These are phyloP conservation scores for Sinocyclocheilus anophthalmus DNA, from an alignment of 2,113 vertebrate species.

Conservation along the genomic window DNA sequence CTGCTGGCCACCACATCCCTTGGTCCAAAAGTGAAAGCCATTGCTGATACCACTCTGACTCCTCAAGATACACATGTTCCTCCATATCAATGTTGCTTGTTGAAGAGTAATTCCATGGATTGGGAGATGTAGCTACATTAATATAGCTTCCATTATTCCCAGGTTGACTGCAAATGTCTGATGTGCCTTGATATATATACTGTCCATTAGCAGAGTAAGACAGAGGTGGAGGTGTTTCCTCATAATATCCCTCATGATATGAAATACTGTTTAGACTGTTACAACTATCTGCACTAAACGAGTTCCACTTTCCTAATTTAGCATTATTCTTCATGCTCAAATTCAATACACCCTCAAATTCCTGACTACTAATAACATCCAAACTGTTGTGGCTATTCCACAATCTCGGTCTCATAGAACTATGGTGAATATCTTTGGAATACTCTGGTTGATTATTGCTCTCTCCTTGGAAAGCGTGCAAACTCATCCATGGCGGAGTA, in stretches of 20 bases:
- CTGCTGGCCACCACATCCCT: constrained; percentile 93
- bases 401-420: constrained; percentile 58
- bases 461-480: constrained; percentile 54
- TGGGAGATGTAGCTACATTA: constrained; percentile 60
- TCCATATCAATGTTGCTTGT: constrained; percentile 72
- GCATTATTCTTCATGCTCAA: constrained; percentile 67
- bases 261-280: constrained; percentile 77
- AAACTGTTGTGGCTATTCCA: constrained; percentile 71
- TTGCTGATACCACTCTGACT: constrained; percentile 86
- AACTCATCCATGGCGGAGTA: constrained; percentile 52
- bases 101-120: constrained; percentile 77
- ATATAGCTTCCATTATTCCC: constrained; percentile 68
- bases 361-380: constrained; percentile 39
- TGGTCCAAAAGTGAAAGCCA: constrained; percentile 89
- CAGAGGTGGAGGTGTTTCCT: constrained; percentile 78
- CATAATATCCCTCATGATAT: constrained; percentile 82
- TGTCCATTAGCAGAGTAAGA: constrained; percentile 74
- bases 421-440: constrained; percentile 28
- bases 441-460: constrained; percentile 47
- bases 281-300: constrained; percentile 72
- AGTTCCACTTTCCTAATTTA: constrained; percentile 65
- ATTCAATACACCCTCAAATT: constrained; percentile 69
- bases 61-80: constrained; percentile 77
- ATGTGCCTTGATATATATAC: constrained; percentile 67
- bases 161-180: constrained; percentile 65